phyloP scores from a whole-genome alignment of 2,797 vertebrate genomes.

The Lithobates pipiens region DNA sequence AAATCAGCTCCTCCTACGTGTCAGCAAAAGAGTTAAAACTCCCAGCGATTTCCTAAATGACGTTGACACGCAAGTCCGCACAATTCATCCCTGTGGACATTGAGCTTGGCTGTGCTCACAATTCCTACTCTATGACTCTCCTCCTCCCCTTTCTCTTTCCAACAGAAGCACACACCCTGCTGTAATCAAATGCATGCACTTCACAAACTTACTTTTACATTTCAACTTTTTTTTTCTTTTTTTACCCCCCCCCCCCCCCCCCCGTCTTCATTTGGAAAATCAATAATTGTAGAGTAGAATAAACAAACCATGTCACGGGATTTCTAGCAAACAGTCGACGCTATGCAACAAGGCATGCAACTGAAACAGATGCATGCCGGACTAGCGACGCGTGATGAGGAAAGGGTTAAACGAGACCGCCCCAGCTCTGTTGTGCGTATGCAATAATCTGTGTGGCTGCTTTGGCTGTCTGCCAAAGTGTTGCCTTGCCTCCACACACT shows the following conservation, averaged over 20 bases:
- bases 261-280: not conserved
- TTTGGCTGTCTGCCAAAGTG: conserved; percentile 77
- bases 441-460: conserved; percentile 77
- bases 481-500: conserved; percentile 72
- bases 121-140: conserved; percentile 54
- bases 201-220: conserved; percentile 36
- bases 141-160: conserved; percentile 37
- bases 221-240: conserved; percentile 6
- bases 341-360: not conserved
- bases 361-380: conserved; percentile 6
- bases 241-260: too few species aligned
- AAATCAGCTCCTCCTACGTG: not conserved
- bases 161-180: conserved; percentile 57
- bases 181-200: conserved; percentile 41
- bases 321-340: not conserved
- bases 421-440: conserved; percentile 73
- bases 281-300: not conserved
- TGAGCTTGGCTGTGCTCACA: conserved; percentile 53
- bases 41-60: conserved; percentile 64
- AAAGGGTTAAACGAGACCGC: conserved; percentile 77
- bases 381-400: conserved; percentile 4
- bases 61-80: conserved; percentile 61
- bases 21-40: conserved; percentile 58
- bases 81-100: conserved; percentile 55
- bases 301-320: too few species aligned